Percentiles rank a stretch among this genome's conserved stretches.
Conservation (phyloP, 2,888 invertebrate genomes). For the Eristalinus aeneus region DNA sequence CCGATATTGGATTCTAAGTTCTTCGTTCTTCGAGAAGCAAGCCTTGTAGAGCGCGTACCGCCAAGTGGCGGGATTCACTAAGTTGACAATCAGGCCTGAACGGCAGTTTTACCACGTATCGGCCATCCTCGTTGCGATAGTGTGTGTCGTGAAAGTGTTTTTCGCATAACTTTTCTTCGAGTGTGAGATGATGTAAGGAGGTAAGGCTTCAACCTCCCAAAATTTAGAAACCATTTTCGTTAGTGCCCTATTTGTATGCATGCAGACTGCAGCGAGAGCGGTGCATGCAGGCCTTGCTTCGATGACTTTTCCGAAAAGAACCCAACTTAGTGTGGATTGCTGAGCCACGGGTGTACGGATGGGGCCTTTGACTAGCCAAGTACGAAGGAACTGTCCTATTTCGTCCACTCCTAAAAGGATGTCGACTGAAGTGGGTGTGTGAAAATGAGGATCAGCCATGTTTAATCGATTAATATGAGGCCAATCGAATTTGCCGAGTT, state of each 20-base stretch:
- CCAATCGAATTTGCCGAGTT: constrained; percentile 8
- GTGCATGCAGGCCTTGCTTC: too few species aligned
- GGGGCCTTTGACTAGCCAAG: constrained; percentile 35
- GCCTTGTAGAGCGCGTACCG: too few species aligned
- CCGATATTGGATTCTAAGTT: too few species aligned
- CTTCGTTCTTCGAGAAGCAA: too few species aligned
- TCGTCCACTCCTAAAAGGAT: constrained; percentile 41
- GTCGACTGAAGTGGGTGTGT: too few species aligned
- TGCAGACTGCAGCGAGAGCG: too few species aligned
- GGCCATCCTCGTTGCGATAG: constrained; percentile 26
- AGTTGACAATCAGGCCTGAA: too few species aligned
- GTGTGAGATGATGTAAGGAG: neutral
- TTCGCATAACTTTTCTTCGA: constrained; percentile 52
- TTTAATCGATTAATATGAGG: constrained; percentile 17
- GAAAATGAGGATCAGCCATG: neutral
- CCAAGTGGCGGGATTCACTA: too few species aligned
- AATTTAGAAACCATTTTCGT: too few species aligned
- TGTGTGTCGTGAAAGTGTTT: constrained; percentile 23
- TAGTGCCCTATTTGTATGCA: too few species aligned
- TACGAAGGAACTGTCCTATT: constrained; percentile 30
- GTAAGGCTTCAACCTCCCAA: too few species aligned
- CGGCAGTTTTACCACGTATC: constrained; percentile 47
- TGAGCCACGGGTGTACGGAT: constrained; percentile 40
- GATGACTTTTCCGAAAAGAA: too few species aligned
- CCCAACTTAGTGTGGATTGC: constrained; percentile 44